These are phyloP conservation scores for Paragorgia papillata DNA, from an alignment of 92 coral and sea anemone species.

Conservation along the genomic window DNA sequence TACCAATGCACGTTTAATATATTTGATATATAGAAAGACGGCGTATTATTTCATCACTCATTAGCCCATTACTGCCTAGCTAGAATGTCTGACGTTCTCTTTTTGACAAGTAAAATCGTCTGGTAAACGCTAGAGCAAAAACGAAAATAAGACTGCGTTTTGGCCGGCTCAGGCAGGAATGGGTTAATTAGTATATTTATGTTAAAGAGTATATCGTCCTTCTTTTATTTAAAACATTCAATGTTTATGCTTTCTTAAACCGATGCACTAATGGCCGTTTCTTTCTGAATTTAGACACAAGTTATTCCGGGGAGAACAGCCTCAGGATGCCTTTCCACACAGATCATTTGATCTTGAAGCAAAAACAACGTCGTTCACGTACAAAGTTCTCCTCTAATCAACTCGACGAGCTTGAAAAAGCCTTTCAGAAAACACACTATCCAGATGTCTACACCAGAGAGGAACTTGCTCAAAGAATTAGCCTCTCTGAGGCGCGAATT, in stretches of 20 bases:
- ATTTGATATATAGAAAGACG: no score
- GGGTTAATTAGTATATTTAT: no score
- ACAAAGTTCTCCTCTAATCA: conserved; percentile 86
- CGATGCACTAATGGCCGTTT: background rate
- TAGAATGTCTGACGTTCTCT: no score
- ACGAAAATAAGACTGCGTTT: no score
- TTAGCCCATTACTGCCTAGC: no score
- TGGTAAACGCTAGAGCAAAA: no score
- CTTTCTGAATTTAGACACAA: conserved; percentile 22
- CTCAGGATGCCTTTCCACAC: conserved; percentile 30
- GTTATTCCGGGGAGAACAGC: conserved; percentile 11
- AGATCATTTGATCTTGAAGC: conserved; percentile 63
- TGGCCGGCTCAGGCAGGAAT: no score
- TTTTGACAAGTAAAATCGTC: no score
- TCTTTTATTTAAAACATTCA: no score
- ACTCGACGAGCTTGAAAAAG: conserved; percentile 90
- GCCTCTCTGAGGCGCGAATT: conserved; percentile 89
- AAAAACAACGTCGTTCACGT: conserved; percentile 92
- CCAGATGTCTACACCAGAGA: conserved; percentile 98
- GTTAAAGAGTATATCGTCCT: no score
- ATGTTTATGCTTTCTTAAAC: background rate
- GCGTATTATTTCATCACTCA: no score
- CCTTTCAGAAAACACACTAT: conserved; percentile 93
- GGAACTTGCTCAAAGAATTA: conserved; percentile 94
- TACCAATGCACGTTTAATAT: no score